These are phyloP conservation scores for Parnassius smintheus DNA, from an alignment of 2,888 invertebrate species.

Conservation along the genomic window DNA sequence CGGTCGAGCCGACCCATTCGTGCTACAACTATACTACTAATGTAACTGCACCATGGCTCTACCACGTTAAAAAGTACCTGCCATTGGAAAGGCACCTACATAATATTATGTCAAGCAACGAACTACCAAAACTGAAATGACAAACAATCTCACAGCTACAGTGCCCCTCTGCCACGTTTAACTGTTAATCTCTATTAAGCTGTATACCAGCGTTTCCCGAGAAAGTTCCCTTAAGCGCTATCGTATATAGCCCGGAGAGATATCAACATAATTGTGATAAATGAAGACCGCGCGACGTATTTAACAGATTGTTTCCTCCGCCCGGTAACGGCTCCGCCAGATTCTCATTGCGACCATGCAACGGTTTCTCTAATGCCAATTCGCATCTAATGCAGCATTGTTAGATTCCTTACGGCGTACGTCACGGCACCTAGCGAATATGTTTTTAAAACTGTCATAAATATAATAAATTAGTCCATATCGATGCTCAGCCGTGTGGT, in stretches of 20 bases:
- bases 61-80: too few species aligned
- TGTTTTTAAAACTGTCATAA: too few species aligned
- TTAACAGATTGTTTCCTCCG: conserved; percentile 16
- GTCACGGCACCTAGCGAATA: neutral
- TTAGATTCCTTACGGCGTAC: neutral
- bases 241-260: conserved; percentile 11
- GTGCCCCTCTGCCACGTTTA: neutral
- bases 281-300: conserved; percentile 16
- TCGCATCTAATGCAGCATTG: neutral
- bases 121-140: too few species aligned
- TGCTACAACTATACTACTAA: too few species aligned
- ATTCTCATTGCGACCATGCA: neutral
- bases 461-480: too few species aligned
- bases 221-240: conserved; percentile 11
- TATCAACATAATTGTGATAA: conserved; percentile 20
- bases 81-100: too few species aligned
- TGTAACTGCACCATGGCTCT: too few species aligned
- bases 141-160: too few species aligned
- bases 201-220: conserved; percentile 7
- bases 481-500: too few species aligned
- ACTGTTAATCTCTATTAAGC: conserved; percentile 13
- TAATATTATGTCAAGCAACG: too few species aligned
- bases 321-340: conserved; percentile 1
- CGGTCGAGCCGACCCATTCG: too few species aligned
- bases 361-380: neutral